Conservation (phyloP, 2,888 invertebrate genomes). For the Agelastica alni region DNA sequence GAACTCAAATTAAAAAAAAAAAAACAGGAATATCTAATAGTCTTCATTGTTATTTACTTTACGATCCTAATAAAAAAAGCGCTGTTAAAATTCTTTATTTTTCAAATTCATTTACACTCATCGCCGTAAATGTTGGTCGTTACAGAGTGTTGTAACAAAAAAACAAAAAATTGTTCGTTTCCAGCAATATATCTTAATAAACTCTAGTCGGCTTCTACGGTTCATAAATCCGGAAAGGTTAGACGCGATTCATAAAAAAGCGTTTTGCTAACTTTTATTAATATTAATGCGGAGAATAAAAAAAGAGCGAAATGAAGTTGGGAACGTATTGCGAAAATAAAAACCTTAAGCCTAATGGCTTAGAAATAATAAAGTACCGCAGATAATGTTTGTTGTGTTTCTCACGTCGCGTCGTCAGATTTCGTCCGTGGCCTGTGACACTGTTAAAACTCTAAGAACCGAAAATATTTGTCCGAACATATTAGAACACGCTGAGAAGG, state of each 20-base stretch:
- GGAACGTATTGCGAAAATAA: constrained; percentile 31
- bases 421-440: too few relatives aligned
- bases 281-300: constrained; percentile 48
- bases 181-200: constrained; percentile 34
- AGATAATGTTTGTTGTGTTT: constrained; percentile 5
- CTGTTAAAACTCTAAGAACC: too few relatives aligned
- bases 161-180: constrained; percentile 2
- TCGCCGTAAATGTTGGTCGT: neutral
- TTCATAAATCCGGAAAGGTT: constrained; percentile 43
- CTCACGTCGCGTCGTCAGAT: neutral
- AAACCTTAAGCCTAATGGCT: constrained; percentile 29
- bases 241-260: constrained; percentile 44
- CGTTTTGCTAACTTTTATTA: constrained; percentile 45
- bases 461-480: too few relatives aligned
- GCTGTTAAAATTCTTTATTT: neutral
- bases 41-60: too few relatives aligned
- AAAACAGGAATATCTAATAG: too few relatives aligned
- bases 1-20: too few relatives aligned
- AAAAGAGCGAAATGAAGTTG: constrained; percentile 39
- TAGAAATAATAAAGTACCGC: constrained; percentile 21
- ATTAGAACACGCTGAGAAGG: too few relatives aligned
- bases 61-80: too few relatives aligned
- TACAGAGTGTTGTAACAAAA: constrained; percentile 16
- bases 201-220: constrained; percentile 35
- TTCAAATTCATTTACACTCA: constrained; percentile 4